Evolutionary conservation across 2,888 invertebrate species (phyloP).

Genomic region (Salpingus planirostris): DNA sequence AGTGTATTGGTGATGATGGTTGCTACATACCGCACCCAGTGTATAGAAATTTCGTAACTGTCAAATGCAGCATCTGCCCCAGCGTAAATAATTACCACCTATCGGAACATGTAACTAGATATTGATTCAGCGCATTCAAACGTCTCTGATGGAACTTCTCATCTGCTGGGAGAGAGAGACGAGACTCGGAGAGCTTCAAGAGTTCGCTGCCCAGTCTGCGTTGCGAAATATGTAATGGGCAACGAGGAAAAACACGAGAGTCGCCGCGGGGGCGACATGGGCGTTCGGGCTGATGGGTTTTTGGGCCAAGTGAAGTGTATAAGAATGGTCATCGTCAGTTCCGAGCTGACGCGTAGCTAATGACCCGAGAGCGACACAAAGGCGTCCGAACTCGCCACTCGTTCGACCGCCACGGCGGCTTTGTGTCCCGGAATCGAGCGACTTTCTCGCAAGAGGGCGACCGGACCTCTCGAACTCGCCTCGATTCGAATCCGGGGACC

Average conservation of each 20-base stretch:
- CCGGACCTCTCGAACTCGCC: too few species aligned
- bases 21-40: too few species aligned
- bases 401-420: neutral
- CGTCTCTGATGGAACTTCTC: constrained; percentile 12
- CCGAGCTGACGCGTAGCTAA: constrained; percentile 36
- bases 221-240: neutral
- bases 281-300: too few species aligned
- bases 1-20: too few species aligned
- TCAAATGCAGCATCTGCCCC: constrained; percentile 25
- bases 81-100: constrained; percentile 27
- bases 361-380: constrained; percentile 38
- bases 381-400: constrained; percentile 23
- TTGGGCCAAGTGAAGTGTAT: constrained; percentile 30
- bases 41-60: constrained; percentile 25
- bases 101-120: constrained; percentile 27
- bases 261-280: too few species aligned
- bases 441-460: too few species aligned
- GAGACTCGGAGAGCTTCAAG: too few species aligned
- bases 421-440: too few species aligned
- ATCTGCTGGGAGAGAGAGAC: too few species aligned
- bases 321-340: constrained; percentile 38
- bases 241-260: too few species aligned
- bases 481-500: too few species aligned
- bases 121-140: constrained; percentile 25
- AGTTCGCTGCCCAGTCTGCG: too few species aligned